These are phyloP conservation scores for Aeoliscus strigatus DNA, from an alignment of 2,797 vertebrate species.

Conservation along the genomic window DNA sequence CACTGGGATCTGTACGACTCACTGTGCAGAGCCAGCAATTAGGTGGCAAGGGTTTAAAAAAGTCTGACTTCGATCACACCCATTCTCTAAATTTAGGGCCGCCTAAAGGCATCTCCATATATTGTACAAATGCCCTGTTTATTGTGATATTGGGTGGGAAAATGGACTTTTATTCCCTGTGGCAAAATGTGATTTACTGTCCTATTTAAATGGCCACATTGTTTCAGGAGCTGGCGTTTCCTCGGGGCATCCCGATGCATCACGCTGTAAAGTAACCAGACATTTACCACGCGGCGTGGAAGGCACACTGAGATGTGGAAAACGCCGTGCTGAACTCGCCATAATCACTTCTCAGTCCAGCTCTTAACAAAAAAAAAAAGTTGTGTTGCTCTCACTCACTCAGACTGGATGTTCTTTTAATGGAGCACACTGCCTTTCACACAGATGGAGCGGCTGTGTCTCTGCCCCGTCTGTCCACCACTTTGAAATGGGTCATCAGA, in stretches of 20 bases:
- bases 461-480: too few relatives aligned
- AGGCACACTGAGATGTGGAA: slow-evolving; percentile 1
- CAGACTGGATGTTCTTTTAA: background rate
- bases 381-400: background rate
- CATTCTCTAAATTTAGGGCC: slow-evolving; percentile 40
- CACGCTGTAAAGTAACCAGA: slow-evolving; percentile 42
- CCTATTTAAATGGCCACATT: slow-evolving; percentile 55
- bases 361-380: slow-evolving; percentile 8
- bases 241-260: slow-evolving; percentile 42
- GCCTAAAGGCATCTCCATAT: slow-evolving; percentile 46
- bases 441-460: too few relatives aligned
- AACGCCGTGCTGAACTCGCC: slow-evolving; percentile 4
- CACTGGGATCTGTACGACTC: slow-evolving; percentile 24
- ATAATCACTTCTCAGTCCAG: slow-evolving; percentile 4
- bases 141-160: slow-evolving; percentile 40
- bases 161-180: slow-evolving; percentile 45
- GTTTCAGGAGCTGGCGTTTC: slow-evolving; percentile 46
- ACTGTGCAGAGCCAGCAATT: slow-evolving; percentile 25
- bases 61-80: slow-evolving; percentile 22
- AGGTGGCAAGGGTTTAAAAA: slow-evolving; percentile 29
- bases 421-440: background rate
- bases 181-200: slow-evolving; percentile 64
- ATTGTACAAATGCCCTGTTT: slow-evolving; percentile 44
- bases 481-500: too few relatives aligned
- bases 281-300: slow-evolving; percentile 31